Evolutionary conservation across 2,113 vertebrate genomes (phyloP), one percentile per base, ranked within the genome.

Genomic region (Verasper variegatus): DNA sequence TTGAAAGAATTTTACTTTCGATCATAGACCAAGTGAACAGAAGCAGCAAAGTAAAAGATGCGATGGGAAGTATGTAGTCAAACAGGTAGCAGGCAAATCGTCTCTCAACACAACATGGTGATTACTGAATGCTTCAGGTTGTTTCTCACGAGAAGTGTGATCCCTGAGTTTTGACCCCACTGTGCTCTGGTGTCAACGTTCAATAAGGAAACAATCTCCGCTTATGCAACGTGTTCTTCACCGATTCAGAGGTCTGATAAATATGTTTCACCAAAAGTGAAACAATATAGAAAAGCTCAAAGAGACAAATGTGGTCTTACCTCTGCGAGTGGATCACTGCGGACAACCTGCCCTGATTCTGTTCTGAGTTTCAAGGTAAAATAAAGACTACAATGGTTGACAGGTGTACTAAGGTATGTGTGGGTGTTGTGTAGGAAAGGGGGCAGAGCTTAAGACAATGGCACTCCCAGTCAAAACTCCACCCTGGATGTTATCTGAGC

Each of bases 21-120:
- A 47, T 72, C 52, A 54, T n/a, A 14, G 51, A 61, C 8, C 35
- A 31, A 47, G 8, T n/a, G 5, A 63, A 68, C n/a, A 4, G 71
- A 74, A 66, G 63, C 20, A 27, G 69, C 5, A 12, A 26, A 58
- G 57, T 57, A 1, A 73, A 60, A 35, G 17, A 60, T 37, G 10
- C 26, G 11, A 42, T 71, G 24, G 14, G 1, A 88, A 75, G 63
- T 77, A 94, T 93, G 91, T 63, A 21, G 87, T 64, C 87, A 72
- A 91, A 93, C 93, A 71, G 86, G 93, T 87, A 83, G n/a, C 45
- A 62, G 57, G 67, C 35, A 55, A 74, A 84, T 35, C 21, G 11
- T 78, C 24, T 35, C 64, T 54, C 1, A 54, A 54, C 51, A 54
- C 51, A 21, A 72, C 63, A 12, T 26, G 51, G 4, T 14, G 55